Base-by-base conservation (phyloP, 2,797 vertebrate species). In the Phylloscopus collybita region DNA sequence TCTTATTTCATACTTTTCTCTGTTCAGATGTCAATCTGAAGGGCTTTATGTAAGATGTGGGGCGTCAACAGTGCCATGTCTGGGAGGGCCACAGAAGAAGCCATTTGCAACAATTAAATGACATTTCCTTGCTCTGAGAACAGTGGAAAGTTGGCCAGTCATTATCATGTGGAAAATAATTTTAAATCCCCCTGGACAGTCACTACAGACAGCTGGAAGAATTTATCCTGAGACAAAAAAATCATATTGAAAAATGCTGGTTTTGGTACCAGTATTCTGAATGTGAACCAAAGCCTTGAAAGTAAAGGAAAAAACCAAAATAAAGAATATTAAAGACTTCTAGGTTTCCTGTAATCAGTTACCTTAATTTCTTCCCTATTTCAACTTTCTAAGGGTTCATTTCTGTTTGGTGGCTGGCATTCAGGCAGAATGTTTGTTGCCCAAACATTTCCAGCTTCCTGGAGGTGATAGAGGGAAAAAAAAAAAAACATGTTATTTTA, bases 111-210 rank as follows among this genome's bases (percentile, higher is more conserved):
- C 66, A 88, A 82, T 91, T 91, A 82, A 91, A 92, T 85, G 42
- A 84, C 51, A 86, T 93, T 96, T 96, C 86, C 84, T 92, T 91
- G 72, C 57, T 71, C 80, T 83, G 79, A 89, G 65, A 92, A 69
- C 23, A 80, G 73, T 67, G 88, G 91, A 93, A 96, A 95, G 38
- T 82, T 94, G 91, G 85, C 79, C 57, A 50, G 72, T 71, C 66
- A 70, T 94, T 93, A 95, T 79, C 83, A 70, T 76, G 88, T 66
- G 88, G 90, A 97, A 95, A 97, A 95, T 72, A 90, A 86, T 93
- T 91, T 95, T 72, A 91, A 87, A 83, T 91, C 81, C 82, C 91
- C 21, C 65, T 83, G 75, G 87, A 91, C 69, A 69, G 47, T 71
- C 86, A 85, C 65, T 80, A 87, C 47, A 75, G 69, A 86, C 85